Evolutionary conservation across 2,113 vertebrate species (phyloP).

Genomic region (Protobothrops flavoviridis): DNA sequence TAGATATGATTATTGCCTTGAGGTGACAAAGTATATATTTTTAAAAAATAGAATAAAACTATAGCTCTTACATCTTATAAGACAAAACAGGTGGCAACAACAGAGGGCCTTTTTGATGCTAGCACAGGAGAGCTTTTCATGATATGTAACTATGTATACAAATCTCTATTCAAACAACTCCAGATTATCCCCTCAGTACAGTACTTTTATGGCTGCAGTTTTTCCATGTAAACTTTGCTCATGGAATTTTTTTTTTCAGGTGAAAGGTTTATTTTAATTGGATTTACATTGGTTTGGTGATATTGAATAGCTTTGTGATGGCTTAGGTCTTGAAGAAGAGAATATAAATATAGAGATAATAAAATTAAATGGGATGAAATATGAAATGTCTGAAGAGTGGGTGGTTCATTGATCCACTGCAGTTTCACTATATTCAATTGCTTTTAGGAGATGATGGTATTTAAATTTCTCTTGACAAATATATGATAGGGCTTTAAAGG

Average conservation of each 20-base stretch:
- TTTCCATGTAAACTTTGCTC: background rate
- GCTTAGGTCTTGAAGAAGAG: background rate
- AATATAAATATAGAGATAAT: background rate
- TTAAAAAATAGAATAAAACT: background rate
- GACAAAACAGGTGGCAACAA: background rate
- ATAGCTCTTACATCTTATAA: background rate
- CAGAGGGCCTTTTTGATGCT: background rate
- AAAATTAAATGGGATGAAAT: background rate
- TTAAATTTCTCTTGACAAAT: background rate
- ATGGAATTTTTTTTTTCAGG: background rate
- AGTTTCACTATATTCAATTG: background rate
- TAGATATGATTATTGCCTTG: background rate
- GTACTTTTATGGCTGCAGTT: background rate
- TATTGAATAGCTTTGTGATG: background rate
- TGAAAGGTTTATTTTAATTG: background rate
- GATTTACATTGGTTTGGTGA: background rate
- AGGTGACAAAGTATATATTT: background rate
- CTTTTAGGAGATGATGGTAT: background rate
- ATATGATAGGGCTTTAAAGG: background rate
- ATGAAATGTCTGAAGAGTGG: background rate
- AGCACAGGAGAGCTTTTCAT: background rate
- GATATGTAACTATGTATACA: background rate
- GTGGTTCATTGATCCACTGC: background rate
- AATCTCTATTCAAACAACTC: background rate
- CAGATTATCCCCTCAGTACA: background rate